phyloP scores from a whole-genome alignment of 1,140 invertebrate species.

The Bombus huntii region DNA sequence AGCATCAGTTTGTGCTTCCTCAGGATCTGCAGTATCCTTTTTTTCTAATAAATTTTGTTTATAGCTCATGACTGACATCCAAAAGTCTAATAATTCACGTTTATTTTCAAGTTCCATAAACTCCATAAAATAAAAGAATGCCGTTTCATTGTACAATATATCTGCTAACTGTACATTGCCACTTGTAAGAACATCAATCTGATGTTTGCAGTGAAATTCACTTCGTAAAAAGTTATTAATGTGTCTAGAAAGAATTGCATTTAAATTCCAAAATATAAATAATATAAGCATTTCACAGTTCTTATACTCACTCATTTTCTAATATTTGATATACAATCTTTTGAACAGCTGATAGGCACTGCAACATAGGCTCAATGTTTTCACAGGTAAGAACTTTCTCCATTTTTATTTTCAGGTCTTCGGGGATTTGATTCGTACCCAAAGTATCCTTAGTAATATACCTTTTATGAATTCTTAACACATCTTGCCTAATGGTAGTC shows the following conservation, averaged over 20 bases:
- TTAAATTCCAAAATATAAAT: background rate
- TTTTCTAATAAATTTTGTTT: slow-evolving; percentile 89
- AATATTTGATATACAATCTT: slow-evolving; percentile 75
- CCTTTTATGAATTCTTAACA: slow-evolving; percentile 82
- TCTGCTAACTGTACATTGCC: slow-evolving; percentile 90
- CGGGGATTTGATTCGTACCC: slow-evolving; percentile 77
- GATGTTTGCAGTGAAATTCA: slow-evolving; percentile 94
- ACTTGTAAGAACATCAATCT: slow-evolving; percentile 93
- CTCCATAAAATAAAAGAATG: slow-evolving; percentile 97
- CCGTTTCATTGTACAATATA: slow-evolving; percentile 94
- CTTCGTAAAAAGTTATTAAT: slow-evolving; percentile 88
- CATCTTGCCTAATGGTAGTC: slow-evolving; percentile 79
- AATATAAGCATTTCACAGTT: background rate
- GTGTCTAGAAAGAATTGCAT: slow-evolving; percentile 81
- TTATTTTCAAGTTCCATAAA: slow-evolving; percentile 95
- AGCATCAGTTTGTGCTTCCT: slow-evolving; percentile 92
- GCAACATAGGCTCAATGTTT: slow-evolving; percentile 73
- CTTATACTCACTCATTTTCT: slow-evolving; percentile 76
- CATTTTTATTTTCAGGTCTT: slow-evolving; percentile 78
- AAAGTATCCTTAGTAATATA: slow-evolving; percentile 81
- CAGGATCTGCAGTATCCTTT: slow-evolving; percentile 82
- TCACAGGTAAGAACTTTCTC: slow-evolving; percentile 77
- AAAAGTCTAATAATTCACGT: slow-evolving; percentile 92
- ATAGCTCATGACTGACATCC: slow-evolving; percentile 94
- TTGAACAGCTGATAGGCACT: slow-evolving; percentile 73